Evolutionary conservation across 2,113 vertebrate genomes (phyloP).

Genomic region (Forbesichthys agassizii): DNA sequence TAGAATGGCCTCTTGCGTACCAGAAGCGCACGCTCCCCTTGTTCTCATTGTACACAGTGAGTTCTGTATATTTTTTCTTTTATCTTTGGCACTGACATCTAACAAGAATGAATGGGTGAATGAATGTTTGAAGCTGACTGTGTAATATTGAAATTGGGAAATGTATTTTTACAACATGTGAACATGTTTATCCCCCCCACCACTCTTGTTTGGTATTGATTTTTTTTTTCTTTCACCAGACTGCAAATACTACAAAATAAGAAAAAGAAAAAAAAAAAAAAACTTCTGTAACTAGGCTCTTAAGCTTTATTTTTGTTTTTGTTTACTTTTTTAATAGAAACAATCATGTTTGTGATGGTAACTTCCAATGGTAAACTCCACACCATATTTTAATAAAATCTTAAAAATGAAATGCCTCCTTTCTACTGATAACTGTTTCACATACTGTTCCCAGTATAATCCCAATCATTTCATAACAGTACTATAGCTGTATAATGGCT

Average conservation of each 20-base stretch:
- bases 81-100: conserved; percentile 73
- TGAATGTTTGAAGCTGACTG: conserved; percentile 74
- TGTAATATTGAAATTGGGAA: conserved; percentile 78
- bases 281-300: conserved; percentile 82
- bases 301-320: conserved; percentile 82
- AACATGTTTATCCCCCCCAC: conserved; percentile 64
- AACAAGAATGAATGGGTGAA: conserved; percentile 68
- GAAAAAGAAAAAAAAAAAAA: conserved; percentile 50
- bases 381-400: conserved; percentile 88
- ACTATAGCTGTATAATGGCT: too few relatives aligned
- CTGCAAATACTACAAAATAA: conserved; percentile 75
- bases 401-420: conserved; percentile 63
- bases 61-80: conserved; percentile 22
- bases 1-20: conserved; percentile 49
- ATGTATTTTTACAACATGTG: conserved; percentile 84
- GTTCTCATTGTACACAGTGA: conserved; percentile 59
- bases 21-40: conserved; percentile 29
- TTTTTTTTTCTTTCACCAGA: conserved; percentile 74
- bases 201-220: conserved; percentile 71
- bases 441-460: not conserved
- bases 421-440: not conserved
- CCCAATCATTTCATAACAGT: too few relatives aligned
- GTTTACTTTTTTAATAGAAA: conserved; percentile 87
- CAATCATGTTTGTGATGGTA: conserved; percentile 88
- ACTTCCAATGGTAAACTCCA: conserved; percentile 84